These are phyloP conservation scores for Pollicipes pollicipes DNA, from an alignment of 1,140 invertebrate species.

Conservation along the genomic window DNA sequence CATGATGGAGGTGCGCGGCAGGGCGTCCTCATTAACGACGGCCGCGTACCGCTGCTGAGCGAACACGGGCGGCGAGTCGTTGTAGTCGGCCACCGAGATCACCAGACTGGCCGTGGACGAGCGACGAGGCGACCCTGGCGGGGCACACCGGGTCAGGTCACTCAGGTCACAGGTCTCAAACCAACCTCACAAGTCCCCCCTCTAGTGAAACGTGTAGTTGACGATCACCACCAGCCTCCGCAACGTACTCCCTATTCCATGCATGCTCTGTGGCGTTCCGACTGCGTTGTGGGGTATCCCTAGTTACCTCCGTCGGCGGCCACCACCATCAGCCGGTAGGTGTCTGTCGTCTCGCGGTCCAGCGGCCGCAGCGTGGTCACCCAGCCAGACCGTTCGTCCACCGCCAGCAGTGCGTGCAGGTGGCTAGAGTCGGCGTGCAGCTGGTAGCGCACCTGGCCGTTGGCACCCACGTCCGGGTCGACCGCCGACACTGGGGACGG, in stretches of 20 bases:
- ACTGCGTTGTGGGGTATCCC: too few relatives aligned
- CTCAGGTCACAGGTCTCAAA: too few relatives aligned
- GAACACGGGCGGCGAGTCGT: slow-evolving; percentile 72
- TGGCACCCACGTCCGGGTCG: not conserved
- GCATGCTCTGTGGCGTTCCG: too few relatives aligned
- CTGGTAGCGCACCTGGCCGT: not conserved
- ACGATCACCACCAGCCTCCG: too few relatives aligned
- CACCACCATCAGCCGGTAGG: too few relatives aligned
- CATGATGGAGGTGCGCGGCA: slow-evolving; percentile 54
- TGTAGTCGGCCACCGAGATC: slow-evolving; percentile 42
- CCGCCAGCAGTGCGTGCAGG: not conserved
- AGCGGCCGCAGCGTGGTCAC: not conserved
- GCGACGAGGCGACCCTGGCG: not conserved
- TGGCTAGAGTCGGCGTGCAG: not conserved
- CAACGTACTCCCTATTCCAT: too few relatives aligned
- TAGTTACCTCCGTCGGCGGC: too few relatives aligned
- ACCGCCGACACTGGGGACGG: not conserved
- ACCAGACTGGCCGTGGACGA: not conserved
- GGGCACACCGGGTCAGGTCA: too few relatives aligned
- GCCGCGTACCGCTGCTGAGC: slow-evolving; percentile 57
- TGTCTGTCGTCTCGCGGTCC: not conserved
- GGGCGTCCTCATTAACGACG: slow-evolving; percentile 56
- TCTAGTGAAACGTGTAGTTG: too few relatives aligned
- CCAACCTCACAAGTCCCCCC: too few relatives aligned
- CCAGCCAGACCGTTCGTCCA: not conserved